Evolutionary conservation across 2,797 vertebrate genomes (phyloP), one percentile per base, ranked within the genome.

Genomic region (Anas capensis): DNA sequence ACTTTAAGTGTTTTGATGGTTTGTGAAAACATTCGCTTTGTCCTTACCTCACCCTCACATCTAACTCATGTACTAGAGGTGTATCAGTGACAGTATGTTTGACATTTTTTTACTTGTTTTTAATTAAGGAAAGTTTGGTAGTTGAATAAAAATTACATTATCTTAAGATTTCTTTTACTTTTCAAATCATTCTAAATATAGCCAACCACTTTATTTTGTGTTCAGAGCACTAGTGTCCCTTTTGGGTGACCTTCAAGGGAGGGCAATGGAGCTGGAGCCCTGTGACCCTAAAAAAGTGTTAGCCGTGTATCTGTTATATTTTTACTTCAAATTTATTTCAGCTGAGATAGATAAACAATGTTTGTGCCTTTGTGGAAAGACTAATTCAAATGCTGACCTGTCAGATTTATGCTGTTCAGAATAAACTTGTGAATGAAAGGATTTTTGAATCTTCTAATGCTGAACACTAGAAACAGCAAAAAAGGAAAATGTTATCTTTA

Each of bases 191-290:
- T 84, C 73, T 90, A 90, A 95, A 86, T 92, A 92, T 95, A 93
- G 54, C 51, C 48, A 73, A 17, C 46, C 71, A 42, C 46, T 93
- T 92, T 76, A 82, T 92, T 96, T 90, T 91, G 2, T 76, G 57
- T 91, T 91, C 66, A 24, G 24, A 73, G 73, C 10, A 34, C 24
- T 51, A 76, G 17, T 56, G 87, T 90, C 54, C 38, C 42, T 92
- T 96, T 91, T 92, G 82, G 33, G 34, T 96, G 94, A 96, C 95
- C 96, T 96, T 96, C 96, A 95, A 64, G 81, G 90, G 66, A 70
- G 46, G 54, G 9, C 27, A 8, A 1, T 19, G 65, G 38, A 91
- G 34, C 42, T 21, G 69, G 38, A 91, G 34, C 42, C 38, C 51
- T 60, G 5, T 73, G 31, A 92, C 82, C n/a, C 65, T 72, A 72